A percentile compares a stretch with the other conserved stretches of the same genome.
Evolutionary conservation across 1,140 invertebrate genomes (phyloP).

Genomic region (Hylyphantes graminicola): DNA sequence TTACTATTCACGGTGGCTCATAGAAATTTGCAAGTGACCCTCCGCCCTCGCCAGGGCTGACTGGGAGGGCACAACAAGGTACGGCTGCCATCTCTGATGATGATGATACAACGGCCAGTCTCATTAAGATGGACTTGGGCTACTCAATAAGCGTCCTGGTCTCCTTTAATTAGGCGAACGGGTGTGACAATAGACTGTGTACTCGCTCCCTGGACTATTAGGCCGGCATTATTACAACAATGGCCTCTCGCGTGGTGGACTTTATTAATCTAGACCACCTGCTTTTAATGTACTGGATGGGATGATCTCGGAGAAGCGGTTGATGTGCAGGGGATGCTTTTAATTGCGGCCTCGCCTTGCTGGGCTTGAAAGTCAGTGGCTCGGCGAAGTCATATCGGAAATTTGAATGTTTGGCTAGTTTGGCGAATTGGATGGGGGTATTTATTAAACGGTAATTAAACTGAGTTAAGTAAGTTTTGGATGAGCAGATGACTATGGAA

Average conservation of each 20-base stretch:
- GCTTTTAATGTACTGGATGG: slow-evolving; percentile 40
- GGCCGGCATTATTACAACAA: slow-evolving; percentile 51
- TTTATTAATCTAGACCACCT: slow-evolving; percentile 55
- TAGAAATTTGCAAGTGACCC: slow-evolving; percentile 11
- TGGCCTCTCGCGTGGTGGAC: slow-evolving; percentile 23
- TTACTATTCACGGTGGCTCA: too few relatives aligned
- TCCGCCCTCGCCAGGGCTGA: neutral
- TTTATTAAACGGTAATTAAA: too few relatives aligned
- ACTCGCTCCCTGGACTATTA: slow-evolving; percentile 45
- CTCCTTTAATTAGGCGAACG: slow-evolving; percentile 52
- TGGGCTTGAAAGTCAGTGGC: too few relatives aligned
- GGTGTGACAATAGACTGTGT: slow-evolving; percentile 56
- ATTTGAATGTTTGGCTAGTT: too few relatives aligned
- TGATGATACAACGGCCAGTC: slow-evolving; percentile 55
- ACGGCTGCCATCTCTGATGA: slow-evolving; percentile 55
- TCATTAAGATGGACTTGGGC: slow-evolving; percentile 57
- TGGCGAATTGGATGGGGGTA: too few relatives aligned
- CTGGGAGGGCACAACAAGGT: slow-evolving; percentile 52
- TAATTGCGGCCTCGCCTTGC: too few relatives aligned
- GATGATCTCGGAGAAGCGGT: too few relatives aligned
- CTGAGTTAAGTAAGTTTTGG: too few relatives aligned
- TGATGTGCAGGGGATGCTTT: too few relatives aligned
- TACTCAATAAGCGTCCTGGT: slow-evolving; percentile 58
- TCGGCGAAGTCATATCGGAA: too few relatives aligned
- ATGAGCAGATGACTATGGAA: too few relatives aligned